Evolutionary conservation across 1,140 invertebrate genomes (phyloP), one percentile per base, ranked within the genome.

Genomic region (Rhopalosiphum maidis): DNA sequence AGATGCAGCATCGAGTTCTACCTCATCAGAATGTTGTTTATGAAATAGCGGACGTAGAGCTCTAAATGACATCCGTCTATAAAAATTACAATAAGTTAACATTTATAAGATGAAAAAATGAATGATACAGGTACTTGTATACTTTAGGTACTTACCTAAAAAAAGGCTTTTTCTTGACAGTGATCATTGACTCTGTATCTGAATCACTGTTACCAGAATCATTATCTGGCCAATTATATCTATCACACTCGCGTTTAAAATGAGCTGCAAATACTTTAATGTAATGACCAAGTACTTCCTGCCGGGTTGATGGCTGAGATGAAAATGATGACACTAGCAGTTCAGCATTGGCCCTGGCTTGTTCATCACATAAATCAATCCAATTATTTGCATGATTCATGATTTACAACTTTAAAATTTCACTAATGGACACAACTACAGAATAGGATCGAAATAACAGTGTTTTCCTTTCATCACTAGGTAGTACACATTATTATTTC

Each of bases 21-120:
- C 96, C 95, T 99, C 98, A 94, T 99, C 98, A 1, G 98, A 98
- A 95, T 98, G 97, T 94, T 98, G 98, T 95, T 99, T 99, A 94
- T 98, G 97, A 94, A 99, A 99, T 43, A 99, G 96, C 94, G 97
- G 97, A 82, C 96, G 96, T 43, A 98, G 95, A 77, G 97, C 98
- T 95, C 98, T 99, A 94, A 99, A 98, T 25, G 98, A 99, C 87
- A 99, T 96, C 90, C 98, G 96, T 93, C 96, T 94, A 95, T 15
- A 82, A 60, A 22, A 68, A 77, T 30, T 21, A 15, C 8, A 1
- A 35, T 93, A 92, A 94, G 94, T 95, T 15, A 68, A 96, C 95
- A 94, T 97, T 96, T 94, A 98, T 97, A 95, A 97, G 97, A 21
- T 35, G 68, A 68, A 23, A 60, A 60, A 43, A 37, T 77, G 4